Evolutionary conservation across 2,797 vertebrate species (phyloP).

Genomic region (Chelmon rostratus): DNA sequence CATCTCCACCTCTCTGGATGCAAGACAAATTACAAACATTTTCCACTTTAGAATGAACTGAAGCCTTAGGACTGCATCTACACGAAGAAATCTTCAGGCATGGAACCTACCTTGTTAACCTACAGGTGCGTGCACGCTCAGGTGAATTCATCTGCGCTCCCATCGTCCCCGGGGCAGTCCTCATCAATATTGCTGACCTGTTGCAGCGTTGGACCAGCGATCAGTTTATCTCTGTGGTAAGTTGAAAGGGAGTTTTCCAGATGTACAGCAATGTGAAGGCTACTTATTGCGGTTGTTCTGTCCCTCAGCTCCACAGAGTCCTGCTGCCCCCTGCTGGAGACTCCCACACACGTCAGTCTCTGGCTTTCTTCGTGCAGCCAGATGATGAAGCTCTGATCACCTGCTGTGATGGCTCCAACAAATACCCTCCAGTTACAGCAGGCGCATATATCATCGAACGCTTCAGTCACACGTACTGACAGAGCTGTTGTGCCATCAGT

Average conservation of each 20-base stretch:
- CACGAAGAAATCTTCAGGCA: background rate
- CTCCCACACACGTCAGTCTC: slow-evolving; percentile 73
- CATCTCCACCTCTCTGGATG: background rate
- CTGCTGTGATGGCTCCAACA: slow-evolving; percentile 82
- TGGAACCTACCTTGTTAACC: background rate
- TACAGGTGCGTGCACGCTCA: slow-evolving; percentile 75
- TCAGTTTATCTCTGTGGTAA: slow-evolving; percentile 80
- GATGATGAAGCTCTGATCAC: slow-evolving; percentile 76
- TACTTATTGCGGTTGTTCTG: background rate
- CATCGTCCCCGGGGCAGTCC: slow-evolving; percentile 75
- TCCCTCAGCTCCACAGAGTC: slow-evolving; percentile 82
- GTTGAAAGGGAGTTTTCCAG: slow-evolving; percentile 3
- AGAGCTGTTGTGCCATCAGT: background rate
- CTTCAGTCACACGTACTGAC: slow-evolving; percentile 56
- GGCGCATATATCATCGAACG: slow-evolving; percentile 67
- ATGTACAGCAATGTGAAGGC: background rate
- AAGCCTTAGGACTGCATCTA: background rate
- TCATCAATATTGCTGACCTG: slow-evolving; percentile 85
- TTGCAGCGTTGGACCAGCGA: slow-evolving; percentile 88
- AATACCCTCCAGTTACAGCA: slow-evolving; percentile 79
- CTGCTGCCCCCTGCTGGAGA: slow-evolving; percentile 76
- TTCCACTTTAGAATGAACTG: background rate
- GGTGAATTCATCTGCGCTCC: slow-evolving; percentile 78
- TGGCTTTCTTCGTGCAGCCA: slow-evolving; percentile 84
- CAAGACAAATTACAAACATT: background rate